A percentile compares a stretch with the other conserved stretches of the same genome.
These are phyloP conservation scores for Plebejus anna DNA, from an alignment of 2,888 invertebrate genomes.

Conservation along the genomic window DNA sequence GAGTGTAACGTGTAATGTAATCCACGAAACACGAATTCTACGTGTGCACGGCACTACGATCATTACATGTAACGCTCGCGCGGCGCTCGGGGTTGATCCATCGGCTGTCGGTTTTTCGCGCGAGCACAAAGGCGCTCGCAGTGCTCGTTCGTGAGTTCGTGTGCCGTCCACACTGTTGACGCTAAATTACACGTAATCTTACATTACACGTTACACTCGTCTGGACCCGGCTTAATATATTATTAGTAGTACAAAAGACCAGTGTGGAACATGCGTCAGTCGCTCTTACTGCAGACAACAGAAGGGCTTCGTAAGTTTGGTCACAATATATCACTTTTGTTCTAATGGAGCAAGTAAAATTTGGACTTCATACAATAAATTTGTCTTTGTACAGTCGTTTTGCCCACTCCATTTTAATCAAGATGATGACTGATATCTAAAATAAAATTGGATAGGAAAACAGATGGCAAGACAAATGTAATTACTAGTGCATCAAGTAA, in stretches of 20 bases:
- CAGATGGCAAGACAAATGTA: background rate
- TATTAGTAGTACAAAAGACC: background rate
- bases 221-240: background rate
- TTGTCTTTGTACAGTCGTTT: background rate
- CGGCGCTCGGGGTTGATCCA: no score
- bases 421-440: conserved; percentile 14
- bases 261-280: background rate
- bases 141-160: no score
- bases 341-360: conserved; percentile 13
- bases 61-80: no score
- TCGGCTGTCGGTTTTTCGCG: no score
- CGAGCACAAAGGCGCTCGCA: no score
- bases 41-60: no score
- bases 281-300: background rate
- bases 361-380: background rate
- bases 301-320: background rate
- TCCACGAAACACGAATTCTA: no score
- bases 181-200: no score
- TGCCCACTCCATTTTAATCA: conserved; percentile 7
- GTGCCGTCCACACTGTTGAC: no score
- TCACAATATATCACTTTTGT: background rate
- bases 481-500: background rate
- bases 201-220: no score
- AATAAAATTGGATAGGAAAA: background rate
- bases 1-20: no score